Conservation (phyloP, 2,888 invertebrate species). For the Eurytoma californica region DNA sequence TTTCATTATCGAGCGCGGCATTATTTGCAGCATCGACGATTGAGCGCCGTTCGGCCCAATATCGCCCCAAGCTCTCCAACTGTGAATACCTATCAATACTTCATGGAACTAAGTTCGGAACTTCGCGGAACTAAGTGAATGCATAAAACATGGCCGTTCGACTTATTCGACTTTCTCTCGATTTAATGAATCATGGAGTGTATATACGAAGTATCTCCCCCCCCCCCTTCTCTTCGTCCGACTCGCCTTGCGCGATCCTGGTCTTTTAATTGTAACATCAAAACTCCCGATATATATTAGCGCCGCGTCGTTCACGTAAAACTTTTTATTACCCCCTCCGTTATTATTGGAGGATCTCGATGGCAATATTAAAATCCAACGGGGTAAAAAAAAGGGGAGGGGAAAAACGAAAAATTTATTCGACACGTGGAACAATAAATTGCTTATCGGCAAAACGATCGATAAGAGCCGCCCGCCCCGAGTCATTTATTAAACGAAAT, state of each 20-base stretch:
- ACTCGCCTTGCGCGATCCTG: background rate
- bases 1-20: too few relatives aligned
- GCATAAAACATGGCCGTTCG: constrained; percentile 21
- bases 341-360: background rate
- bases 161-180: constrained; percentile 23
- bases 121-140: constrained; percentile 13
- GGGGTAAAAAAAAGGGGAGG: too few relatives aligned
- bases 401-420: too few relatives aligned
- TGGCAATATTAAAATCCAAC: too few relatives aligned
- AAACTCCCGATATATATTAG: background rate
- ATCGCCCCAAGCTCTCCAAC: background rate
- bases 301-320: background rate
- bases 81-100: constrained; percentile 34
- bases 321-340: background rate
- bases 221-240: background rate
- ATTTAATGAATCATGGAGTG: constrained; percentile 14
- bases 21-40: constrained; percentile 16
- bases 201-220: background rate
- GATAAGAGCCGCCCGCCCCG: too few relatives aligned
- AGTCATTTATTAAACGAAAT: background rate
- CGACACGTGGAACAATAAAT: too few relatives aligned
- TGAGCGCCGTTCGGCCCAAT: constrained; percentile 9
- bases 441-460: too few relatives aligned
- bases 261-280: background rate
- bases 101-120: constrained; percentile 37